A percentile compares a stretch with the other conserved stretches of the same genome.
phyloP scores from a whole-genome alignment of 2,888 invertebrate species.

The Subacronicta megacephala region DNA sequence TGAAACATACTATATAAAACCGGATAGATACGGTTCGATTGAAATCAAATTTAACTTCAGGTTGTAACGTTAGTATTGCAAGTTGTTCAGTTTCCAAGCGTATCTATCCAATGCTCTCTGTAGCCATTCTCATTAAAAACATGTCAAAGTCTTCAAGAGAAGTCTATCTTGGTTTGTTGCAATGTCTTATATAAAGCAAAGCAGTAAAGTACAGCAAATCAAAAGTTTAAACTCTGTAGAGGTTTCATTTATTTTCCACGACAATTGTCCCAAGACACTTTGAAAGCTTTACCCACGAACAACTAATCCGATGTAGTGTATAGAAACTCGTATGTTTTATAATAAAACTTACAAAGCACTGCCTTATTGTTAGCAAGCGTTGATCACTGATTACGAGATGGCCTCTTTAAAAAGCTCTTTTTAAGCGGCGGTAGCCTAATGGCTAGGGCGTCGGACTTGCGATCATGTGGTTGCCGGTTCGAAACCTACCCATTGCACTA shows the following conservation, averaged over 20 bases:
- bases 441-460: too few relatives aligned
- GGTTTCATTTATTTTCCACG: conserved; percentile 35
- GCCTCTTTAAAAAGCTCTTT: too few relatives aligned
- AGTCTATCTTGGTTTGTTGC: conserved; percentile 8
- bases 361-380: too few relatives aligned
- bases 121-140: conserved; percentile 2
- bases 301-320: neutral
- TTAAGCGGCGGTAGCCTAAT: too few relatives aligned
- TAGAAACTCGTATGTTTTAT: too few relatives aligned
- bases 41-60: neutral
- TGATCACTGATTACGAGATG: too few relatives aligned
- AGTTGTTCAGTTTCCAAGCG: neutral
- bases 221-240: conserved; percentile 29
- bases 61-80: neutral
- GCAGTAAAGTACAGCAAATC: conserved; percentile 38
- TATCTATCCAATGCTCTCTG: neutral
- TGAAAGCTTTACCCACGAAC: conserved; percentile 14
- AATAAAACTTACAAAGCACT: too few relatives aligned
- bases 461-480: too few relatives aligned
- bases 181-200: conserved; percentile 8
- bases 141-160: conserved; percentile 1
- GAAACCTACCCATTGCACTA: too few relatives aligned
- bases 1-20: neutral
- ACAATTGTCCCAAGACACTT: conserved; percentile 22
- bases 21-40: conserved; percentile 4